Evolutionary conservation across 2,888 invertebrate genomes (phyloP).

Genomic region (Orthosia gracilis): DNA sequence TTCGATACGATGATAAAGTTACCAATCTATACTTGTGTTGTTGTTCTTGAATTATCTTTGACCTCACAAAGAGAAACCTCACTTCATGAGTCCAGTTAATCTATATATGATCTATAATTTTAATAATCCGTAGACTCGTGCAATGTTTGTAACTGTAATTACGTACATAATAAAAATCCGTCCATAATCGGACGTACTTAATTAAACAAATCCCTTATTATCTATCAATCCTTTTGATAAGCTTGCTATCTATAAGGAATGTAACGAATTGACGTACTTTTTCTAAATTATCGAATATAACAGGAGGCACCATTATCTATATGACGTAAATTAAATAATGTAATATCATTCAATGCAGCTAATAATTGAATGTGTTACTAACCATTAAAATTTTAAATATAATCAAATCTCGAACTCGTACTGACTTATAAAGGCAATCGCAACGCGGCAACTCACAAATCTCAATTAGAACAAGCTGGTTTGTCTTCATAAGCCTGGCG

Average conservation of each 20-base stretch:
- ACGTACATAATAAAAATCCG: background rate
- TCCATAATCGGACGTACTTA: conserved; percentile 19
- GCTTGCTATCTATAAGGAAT: conserved; percentile 2
- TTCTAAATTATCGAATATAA: background rate
- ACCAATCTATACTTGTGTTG: too few relatives aligned
- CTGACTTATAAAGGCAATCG: too few relatives aligned
- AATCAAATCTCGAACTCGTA: too few relatives aligned
- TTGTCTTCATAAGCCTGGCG: background rate
- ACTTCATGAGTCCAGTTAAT: too few relatives aligned
- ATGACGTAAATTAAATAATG: background rate
- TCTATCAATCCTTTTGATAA: conserved; percentile 20
- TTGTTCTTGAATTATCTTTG: too few relatives aligned
- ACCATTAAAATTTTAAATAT: background rate
- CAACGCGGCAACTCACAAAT: too few relatives aligned
- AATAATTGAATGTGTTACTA: background rate
- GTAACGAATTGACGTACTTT: conserved; percentile 3
- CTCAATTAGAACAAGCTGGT: background rate
- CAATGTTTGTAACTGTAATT: too few relatives aligned
- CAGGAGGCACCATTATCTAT: background rate
- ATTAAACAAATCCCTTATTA: conserved; percentile 32
- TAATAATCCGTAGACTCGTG: too few relatives aligned
- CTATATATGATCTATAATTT: too few relatives aligned
- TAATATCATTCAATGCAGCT: background rate
- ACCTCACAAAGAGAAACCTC: too few relatives aligned
- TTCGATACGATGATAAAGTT: background rate